phyloP scores from a whole-genome alignment of 1,140 invertebrate genomes.

The Drosophila melanogaster region DNA sequence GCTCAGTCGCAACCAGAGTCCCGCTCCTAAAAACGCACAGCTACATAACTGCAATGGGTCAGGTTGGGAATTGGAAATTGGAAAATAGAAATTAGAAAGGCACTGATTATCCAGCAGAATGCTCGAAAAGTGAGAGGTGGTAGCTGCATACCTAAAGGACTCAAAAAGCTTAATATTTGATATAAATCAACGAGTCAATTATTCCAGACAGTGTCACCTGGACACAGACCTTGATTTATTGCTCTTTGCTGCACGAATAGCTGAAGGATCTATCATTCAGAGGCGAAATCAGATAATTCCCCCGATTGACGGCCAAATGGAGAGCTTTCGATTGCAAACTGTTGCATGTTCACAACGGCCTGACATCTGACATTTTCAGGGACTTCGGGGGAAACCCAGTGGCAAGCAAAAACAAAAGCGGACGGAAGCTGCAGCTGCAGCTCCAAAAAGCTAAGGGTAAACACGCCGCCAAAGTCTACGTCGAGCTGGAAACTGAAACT shows the following conservation, averaged over 20 bases:
- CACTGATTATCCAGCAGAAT: slow-evolving; percentile 2
- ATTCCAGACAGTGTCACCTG: neutral
- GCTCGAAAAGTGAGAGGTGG: neutral
- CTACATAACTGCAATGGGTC: slow-evolving; percentile 88
- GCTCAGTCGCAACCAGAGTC: slow-evolving; percentile 89
- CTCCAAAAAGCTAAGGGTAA: slow-evolving; percentile 10
- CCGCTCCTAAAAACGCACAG: slow-evolving; percentile 90
- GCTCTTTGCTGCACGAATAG: neutral
- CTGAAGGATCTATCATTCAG: neutral
- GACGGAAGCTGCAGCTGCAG: slow-evolving; percentile 22
- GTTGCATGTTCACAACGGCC: slow-evolving; percentile 24
- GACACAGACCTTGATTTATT: slow-evolving; percentile 12
- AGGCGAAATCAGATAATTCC: neutral
- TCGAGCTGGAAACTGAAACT: neutral
- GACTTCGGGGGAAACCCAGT: neutral
- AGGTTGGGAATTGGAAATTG: neutral
- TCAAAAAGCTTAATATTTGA: too few species aligned
- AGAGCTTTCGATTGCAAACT: slow-evolving; percentile 4
- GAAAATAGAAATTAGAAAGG: slow-evolving; percentile 10
- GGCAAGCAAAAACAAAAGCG: too few species aligned
- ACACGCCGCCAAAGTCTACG: slow-evolving; percentile 17
- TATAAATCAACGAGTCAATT: too few species aligned
- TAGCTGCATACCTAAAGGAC: too few species aligned
- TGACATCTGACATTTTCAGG: slow-evolving; percentile 6
- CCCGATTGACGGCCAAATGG: slow-evolving; percentile 22